Evolutionary conservation across 2,888 invertebrate genomes (phyloP), one percentile per base, ranked within the genome.

Genomic region (Xestia sexstrigata): DNA sequence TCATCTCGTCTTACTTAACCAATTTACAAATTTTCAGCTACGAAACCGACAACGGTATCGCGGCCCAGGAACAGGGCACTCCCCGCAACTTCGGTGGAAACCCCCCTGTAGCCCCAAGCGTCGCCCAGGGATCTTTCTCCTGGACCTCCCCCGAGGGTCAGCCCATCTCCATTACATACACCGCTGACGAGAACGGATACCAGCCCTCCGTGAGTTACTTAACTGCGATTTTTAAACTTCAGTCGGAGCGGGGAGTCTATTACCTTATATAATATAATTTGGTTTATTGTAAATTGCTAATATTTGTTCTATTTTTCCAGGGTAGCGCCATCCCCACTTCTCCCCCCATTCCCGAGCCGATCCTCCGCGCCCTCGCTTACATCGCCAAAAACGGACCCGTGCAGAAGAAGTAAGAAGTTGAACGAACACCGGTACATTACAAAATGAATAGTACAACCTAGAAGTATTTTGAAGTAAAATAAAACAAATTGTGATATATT

Each of bases 121-220:
- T 96, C 70, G 95, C 95, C n/a, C 95, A 97, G 86, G 97, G 97
- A 42, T 93, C 95, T 6, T 97, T 94, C 95, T 94, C 96, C 66
- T 97, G 95, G 92, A 97, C 95, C 9, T 97, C 97, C 4, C 97
- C 97, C 23, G 97, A 98, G 86, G 98, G 98, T 8, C 91, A 95
- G 49, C 95, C 95, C 23, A 95, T 97, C 87, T 91, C 93, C 39
- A 90, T 98, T 80, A 92, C 94, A 65, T 98, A 98, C 93, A 90
- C 97, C 78, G 98, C 98, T 84, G 97, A 98, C 88, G 98, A 98
- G 92, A 97, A 97, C 83, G 98, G 98, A 79, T 98, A 97, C 96
- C 97, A 97, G 85, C 97, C 98, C 35, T 93, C 96, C 90, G 98
- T 95, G 85, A 90, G 91, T 90, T 49, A 66, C 4, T 26, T 73